A percentile compares a stretch with the other conserved stretches of the same genome.
These are phyloP conservation scores for Syngnathus acus DNA, from an alignment of 2,797 vertebrate genomes.

Conservation along the genomic window DNA sequence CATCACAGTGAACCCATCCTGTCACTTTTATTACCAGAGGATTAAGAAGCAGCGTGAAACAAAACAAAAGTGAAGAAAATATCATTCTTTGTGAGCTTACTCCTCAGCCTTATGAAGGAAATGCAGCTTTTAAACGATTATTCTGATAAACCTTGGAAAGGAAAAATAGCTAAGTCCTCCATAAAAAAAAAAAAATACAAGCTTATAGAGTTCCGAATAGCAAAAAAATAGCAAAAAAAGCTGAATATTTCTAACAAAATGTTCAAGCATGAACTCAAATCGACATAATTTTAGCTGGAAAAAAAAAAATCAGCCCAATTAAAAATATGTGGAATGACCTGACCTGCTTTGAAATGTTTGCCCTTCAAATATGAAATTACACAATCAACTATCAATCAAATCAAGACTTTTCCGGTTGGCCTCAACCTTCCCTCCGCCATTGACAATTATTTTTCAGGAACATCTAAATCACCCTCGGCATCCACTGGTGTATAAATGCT, in stretches of 20 bases:
- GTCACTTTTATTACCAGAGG: constrained; percentile 70
- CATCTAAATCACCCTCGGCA: no score
- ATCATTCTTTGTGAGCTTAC: constrained; percentile 27
- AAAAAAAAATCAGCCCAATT: no score
- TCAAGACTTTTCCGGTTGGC: no score
- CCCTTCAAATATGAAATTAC: no score
- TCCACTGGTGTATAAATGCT: background rate
- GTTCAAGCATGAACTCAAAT: background rate
- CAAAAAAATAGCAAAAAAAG: no score
- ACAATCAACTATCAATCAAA: no score
- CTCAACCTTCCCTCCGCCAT: no score
- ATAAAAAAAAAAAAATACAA: background rate
- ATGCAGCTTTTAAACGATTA: background rate
- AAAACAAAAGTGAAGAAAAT: constrained; percentile 48
- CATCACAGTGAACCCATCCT: constrained; percentile 69
- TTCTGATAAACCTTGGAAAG: background rate
- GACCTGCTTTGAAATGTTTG: no score
- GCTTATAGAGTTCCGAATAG: background rate
- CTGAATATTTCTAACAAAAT: background rate
- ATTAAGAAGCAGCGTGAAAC: constrained; percentile 54
- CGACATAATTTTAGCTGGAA: background rate
- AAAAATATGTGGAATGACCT: background rate
- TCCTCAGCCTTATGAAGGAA: background rate
- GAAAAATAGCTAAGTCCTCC: background rate
- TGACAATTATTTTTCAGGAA: no score